Evolutionary conservation across 2,888 invertebrate species (phyloP), one percentile per base, ranked within the genome.

Genomic region (Macrophya annulata): DNA sequence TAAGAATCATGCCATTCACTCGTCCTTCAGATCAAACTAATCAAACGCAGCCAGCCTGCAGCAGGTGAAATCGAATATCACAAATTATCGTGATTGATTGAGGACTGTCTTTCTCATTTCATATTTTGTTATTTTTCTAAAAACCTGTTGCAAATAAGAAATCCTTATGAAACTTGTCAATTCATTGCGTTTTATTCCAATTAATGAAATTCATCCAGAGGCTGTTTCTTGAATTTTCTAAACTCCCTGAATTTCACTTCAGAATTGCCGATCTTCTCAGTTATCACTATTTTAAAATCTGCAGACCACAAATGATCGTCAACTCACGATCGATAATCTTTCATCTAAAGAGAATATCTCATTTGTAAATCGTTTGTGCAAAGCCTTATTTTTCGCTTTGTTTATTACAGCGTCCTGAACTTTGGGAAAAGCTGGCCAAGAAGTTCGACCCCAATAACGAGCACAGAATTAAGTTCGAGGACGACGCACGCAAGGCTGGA

Each of bases 381-480:
- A 37, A 71, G 8, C 17, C 12, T 71, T n/a, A 74, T 45, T 45
- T 31, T 45, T 45, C 17, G 10, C 17, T 8, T 71, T 74, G 9
- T 45, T 40, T n/a, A n/a, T 86, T 65, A 81, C 86, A 91, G 91
- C 88, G 89, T 31, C 94, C 94, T 0, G 94, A 94, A 0, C 93
- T 95, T 90, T 97, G 96, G 96, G 94, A 94, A 6, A 94, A 95
- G 87, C 93, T 97, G 59, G 94, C 95, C 87, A 94, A 91, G 65
- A 96, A 96, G 93, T 97, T 95, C 92, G 97, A 97, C 92, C 96
- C 96, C 15, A 94, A 95, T 0, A 96, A 96, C 45, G 91, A 94
- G 82, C 97, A 96, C 94, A 95, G 95, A 90, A 94, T 94, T 91
- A 95, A 95, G 91, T 97, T 97, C 93, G 95, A 95, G 88, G 94